Evolutionary conservation across 2,888 invertebrate genomes (phyloP), one percentile per base, ranked within the genome.

Genomic region (Nematopogon swammerdamellus): DNA sequence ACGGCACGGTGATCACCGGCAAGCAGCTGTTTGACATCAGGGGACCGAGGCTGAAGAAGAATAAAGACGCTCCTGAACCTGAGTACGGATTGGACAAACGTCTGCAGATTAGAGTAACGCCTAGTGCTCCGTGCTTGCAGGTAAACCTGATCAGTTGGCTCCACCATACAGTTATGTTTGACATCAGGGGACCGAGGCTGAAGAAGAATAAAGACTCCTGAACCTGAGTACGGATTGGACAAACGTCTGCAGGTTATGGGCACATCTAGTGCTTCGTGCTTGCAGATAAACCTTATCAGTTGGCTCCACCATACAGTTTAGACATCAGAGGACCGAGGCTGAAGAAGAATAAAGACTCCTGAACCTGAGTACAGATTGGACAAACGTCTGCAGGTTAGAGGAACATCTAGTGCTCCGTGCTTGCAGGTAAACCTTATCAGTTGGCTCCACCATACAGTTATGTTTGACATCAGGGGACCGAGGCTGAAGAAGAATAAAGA

Each of bases 61-160:
- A 70, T 14, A 80, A 81, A 53, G 80, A 80, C 51, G 82, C 81
- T 52, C 68, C 68, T 10, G 63, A 65, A 44, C 69, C 73, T 50
- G 59, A 76, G 51, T 82, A 84, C 56, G 82, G 77, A 8, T 70
- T 72, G 16, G 90, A 92, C 64, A 84, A 85, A 56, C 81, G 91
- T 54, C 77, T 96, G 49, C 82, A 87, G 56, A 85, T 95, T 50
- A 84, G 83, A 54, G 83, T 96, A 48, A 85, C 90, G 45, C 87
- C 91, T 14, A 84, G 87, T 55, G 88, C 93, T 53, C 94, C 96
- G 0, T 88, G 89, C 60, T 75, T 96, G 60, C 88, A 92, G 83
- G 91, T 90, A 70, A 63, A 53, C 52, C 30, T 45, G 25, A 25
- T 8, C 8, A 25, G 5, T 25, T 25, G 25, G 5, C 8, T 25